phyloP scores from a whole-genome alignment of 2,113 vertebrate species.

The Lipotes vexillifer region DNA sequence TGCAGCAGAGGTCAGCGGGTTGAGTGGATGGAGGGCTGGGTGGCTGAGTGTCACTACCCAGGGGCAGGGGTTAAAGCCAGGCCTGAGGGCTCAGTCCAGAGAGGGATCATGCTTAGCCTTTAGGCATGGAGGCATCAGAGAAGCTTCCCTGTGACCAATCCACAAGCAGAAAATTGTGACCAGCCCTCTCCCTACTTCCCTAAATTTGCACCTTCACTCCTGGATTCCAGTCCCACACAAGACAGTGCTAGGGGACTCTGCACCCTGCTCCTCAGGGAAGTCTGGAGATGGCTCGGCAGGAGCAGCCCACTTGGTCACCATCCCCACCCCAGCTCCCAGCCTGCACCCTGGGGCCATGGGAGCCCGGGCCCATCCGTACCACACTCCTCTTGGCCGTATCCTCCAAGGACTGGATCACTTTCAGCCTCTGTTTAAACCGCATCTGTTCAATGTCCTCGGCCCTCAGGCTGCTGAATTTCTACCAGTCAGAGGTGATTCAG shows the following conservation, averaged over 20 bases:
- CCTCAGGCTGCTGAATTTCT: slow-evolving; percentile 93
- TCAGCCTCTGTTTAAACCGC: slow-evolving; percentile 97
- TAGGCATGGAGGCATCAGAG: neutral
- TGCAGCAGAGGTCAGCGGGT: rapidly evolving
- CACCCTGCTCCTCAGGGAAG: rapidly evolving
- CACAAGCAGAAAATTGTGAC: neutral
- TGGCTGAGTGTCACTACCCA: neutral
- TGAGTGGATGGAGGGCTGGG: neutral
- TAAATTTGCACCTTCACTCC: too few relatives aligned
- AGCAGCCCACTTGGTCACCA: neutral
- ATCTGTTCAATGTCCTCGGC: slow-evolving; percentile 97
- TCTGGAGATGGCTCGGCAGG: too few relatives aligned
- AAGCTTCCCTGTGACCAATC: neutral
- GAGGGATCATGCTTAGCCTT: neutral
- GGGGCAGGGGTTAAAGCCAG: neutral
- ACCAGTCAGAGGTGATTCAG: slow-evolving; percentile 47
- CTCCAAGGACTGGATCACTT: slow-evolving; percentile 97
- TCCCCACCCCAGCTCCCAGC: rapidly evolving
- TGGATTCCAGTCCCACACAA: rapidly evolving
- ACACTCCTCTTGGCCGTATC: slow-evolving; percentile 97
- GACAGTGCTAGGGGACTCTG: neutral
- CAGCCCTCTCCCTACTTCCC: neutral
- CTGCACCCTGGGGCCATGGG: rapidly evolving
- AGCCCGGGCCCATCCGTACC: slow-evolving; percentile 80
- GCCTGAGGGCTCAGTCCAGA: neutral